Evolutionary conservation across 2,113 vertebrate genomes (phyloP).

Genomic region (Lota lota): DNA sequence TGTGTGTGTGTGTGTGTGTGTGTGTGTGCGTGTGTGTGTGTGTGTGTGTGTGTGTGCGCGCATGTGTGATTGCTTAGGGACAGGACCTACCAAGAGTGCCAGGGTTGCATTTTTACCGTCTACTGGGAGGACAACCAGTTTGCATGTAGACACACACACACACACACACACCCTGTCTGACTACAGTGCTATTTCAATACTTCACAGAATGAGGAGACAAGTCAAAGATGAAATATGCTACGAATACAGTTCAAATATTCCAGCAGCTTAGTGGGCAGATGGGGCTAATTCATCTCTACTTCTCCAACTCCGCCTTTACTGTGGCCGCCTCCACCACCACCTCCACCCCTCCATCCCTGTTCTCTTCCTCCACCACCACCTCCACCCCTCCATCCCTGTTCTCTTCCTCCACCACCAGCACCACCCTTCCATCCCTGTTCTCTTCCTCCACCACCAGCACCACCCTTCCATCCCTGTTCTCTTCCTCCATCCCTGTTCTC

Average conservation of each 20-base stretch:
- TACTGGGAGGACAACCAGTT: slow-evolving; percentile 43
- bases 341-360: background rate
- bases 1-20: slow-evolving; percentile 14
- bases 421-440: no score
- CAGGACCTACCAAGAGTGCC: slow-evolving; percentile 53
- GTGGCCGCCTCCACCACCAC: background rate
- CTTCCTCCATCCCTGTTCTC: no score
- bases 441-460: no score
- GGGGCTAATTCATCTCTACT: slow-evolving; percentile 30
- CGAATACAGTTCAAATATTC: slow-evolving; percentile 32
- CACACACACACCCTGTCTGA: background rate
- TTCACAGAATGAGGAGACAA: slow-evolving; percentile 40
- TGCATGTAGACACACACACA: slow-evolving; percentile 23
- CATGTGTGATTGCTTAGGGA: slow-evolving; percentile 34
- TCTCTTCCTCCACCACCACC: background rate
- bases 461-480: no score
- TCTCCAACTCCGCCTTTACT: background rate
- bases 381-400: no score
- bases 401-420: no score
- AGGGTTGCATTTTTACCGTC: slow-evolving; percentile 57
- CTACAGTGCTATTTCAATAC: slow-evolving; percentile 45
- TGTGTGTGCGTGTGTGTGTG: slow-evolving; percentile 4
- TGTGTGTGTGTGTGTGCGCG: slow-evolving; percentile 4
- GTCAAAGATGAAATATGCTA: slow-evolving; percentile 41
- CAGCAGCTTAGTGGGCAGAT: slow-evolving; percentile 34